Conservation (phyloP, 2,797 vertebrate species). For the Xiphophorus birchmanni region DNA sequence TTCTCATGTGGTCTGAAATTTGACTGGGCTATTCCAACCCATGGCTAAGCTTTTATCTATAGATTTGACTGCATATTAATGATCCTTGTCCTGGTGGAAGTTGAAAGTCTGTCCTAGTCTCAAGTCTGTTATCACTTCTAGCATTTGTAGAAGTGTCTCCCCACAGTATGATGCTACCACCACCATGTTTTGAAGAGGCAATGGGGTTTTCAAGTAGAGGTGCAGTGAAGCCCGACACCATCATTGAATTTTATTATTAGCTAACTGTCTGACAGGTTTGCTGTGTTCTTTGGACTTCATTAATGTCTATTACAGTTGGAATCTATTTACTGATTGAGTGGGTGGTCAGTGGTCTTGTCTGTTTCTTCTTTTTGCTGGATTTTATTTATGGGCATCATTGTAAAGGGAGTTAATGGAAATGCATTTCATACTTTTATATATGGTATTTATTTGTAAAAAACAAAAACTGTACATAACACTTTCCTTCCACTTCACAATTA, state of each 20-base stretch:
- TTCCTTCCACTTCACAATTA: not conserved
- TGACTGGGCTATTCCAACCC: not conserved
- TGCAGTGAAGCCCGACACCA: not conserved
- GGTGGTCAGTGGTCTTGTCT: no score
- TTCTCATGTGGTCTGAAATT: not conserved
- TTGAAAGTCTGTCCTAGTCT: not conserved
- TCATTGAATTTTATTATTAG: not conserved
- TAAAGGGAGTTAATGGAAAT: not conserved
- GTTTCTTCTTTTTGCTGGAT: not conserved
- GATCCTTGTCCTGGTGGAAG: not conserved
- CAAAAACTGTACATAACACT: not conserved
- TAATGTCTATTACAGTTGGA: not conserved
- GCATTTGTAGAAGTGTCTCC: not conserved
- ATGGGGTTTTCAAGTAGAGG: not conserved
- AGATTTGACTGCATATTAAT: not conserved
- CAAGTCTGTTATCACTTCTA: not conserved
- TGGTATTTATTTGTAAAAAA: not conserved
- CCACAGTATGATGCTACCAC: not conserved
- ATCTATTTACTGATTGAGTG: not conserved
- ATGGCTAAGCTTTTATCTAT: not conserved
- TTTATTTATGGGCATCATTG: not conserved
- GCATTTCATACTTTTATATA: not conserved
- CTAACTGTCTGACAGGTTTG: not conserved
- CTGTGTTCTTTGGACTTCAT: not conserved
- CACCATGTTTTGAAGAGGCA: not conserved